A percentile compares a stretch with the other conserved stretches of the same genome.
Conservation (phyloP, 64 coral and sea anemone species). For the Catalaphyllia jardinei region DNA sequence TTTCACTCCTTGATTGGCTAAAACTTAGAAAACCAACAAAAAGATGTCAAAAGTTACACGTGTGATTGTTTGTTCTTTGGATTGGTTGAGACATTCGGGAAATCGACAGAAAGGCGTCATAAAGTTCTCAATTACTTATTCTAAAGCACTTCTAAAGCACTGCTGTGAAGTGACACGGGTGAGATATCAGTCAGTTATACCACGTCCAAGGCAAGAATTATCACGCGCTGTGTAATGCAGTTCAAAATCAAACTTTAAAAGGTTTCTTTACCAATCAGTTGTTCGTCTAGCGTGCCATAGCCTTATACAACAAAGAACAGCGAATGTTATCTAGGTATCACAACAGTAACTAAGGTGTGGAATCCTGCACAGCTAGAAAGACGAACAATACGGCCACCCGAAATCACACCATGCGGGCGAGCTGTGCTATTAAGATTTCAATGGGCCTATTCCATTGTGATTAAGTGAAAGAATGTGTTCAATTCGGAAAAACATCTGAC, state of each 20-base stretch:
- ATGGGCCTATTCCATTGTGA: neutral
- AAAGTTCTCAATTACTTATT: no score
- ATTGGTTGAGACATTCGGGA: neutral
- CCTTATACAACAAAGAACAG: neutral
- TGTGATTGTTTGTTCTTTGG: neutral
- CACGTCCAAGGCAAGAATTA: neutral
- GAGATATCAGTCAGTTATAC: no score
- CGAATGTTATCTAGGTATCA: neutral
- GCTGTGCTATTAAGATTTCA: neutral
- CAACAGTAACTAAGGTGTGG: constrained; percentile 11
- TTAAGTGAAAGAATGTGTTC: neutral
- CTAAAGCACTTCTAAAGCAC: no score
- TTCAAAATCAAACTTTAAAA: neutral
- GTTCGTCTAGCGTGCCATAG: neutral
- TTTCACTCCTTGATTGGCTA: neutral
- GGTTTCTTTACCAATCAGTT: neutral
- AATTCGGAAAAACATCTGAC: neutral
- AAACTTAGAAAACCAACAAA: neutral
- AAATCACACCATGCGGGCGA: neutral
- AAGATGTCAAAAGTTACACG: neutral
- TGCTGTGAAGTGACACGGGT: no score
- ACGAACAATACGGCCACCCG: constrained; percentile 2
- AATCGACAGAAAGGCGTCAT: neutral
- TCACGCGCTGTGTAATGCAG: neutral
- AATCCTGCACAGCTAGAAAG: neutral